phyloP scores from a whole-genome alignment of 2,797 vertebrate species.

The Sardinella longiceps region DNA sequence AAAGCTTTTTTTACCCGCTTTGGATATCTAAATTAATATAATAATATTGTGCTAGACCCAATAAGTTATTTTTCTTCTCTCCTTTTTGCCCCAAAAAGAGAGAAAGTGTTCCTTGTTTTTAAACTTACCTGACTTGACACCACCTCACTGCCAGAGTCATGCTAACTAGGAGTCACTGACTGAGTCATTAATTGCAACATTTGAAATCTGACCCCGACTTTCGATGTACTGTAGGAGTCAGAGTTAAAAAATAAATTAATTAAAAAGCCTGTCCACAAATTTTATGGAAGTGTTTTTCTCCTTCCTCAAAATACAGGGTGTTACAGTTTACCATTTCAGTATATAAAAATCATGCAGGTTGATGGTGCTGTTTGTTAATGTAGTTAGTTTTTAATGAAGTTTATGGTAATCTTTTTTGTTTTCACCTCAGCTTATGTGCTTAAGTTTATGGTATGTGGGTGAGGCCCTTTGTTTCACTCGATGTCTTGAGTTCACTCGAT shows the following conservation, averaged over 20 bases:
- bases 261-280: not conserved
- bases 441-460: too few relatives aligned
- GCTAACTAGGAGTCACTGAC: too few relatives aligned
- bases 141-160: not conserved
- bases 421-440: too few relatives aligned
- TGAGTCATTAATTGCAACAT: too few relatives aligned
- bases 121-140: not conserved
- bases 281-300: not conserved
- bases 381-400: too few relatives aligned
- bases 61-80: not conserved
- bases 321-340: not conserved
- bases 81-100: not conserved
- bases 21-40: not conserved
- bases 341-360: not conserved
- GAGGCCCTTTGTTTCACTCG: too few relatives aligned
- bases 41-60: not conserved
- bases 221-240: too few relatives aligned
- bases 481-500: too few relatives aligned
- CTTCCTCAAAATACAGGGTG: not conserved
- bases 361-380: not conserved
- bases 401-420: too few relatives aligned
- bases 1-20: not conserved
- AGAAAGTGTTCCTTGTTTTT: not conserved
- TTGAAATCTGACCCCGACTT: too few relatives aligned
- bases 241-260: too few relatives aligned